These are phyloP conservation scores for Remorina albescens DNA, from an alignment of 2,797 vertebrate genomes.

Conservation along the genomic window DNA sequence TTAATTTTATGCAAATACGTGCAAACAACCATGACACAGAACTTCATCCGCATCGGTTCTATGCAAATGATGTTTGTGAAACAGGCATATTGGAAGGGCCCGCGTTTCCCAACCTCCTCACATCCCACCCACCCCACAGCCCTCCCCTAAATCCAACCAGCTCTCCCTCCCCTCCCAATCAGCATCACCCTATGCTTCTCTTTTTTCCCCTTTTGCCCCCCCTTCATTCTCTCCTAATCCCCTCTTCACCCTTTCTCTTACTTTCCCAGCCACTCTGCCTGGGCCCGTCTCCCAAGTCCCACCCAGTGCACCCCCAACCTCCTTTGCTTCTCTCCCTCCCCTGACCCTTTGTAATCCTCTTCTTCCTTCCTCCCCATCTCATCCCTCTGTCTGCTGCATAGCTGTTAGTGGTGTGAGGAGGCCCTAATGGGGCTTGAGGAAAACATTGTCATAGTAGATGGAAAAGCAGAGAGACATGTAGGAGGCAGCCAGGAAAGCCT, in stretches of 20 bases:
- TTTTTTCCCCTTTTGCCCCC: conserved; percentile 49
- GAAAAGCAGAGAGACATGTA: conserved; percentile 70
- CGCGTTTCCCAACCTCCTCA: conserved; percentile 62
- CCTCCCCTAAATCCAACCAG: conserved; percentile 40
- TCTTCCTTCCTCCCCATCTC: conserved; percentile 54
- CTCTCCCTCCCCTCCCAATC: conserved; percentile 19
- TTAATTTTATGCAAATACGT: conserved; percentile 88
- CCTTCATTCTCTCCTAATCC: conserved; percentile 63
- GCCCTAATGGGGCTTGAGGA: conserved; percentile 74
- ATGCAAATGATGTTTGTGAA: conserved; percentile 87
- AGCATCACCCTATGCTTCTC: conserved; percentile 25
- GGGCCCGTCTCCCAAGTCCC: conserved; percentile 32
- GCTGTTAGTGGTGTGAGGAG: conserved; percentile 72
- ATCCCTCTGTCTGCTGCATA: conserved; percentile 63
- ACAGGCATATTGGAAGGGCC: conserved; percentile 78
- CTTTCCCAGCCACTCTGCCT: conserved; percentile 50
- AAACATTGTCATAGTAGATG: conserved; percentile 77
- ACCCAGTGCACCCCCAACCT: conserved; percentile 30
- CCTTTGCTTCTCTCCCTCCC: conserved; percentile 15
- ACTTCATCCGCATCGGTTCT: conserved; percentile 81
- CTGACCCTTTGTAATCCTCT: conserved; percentile 58
- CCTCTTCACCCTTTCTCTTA: conserved; percentile 55
- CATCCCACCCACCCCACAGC: conserved; percentile 52
- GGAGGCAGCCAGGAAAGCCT: conserved; percentile 56
- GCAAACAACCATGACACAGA: conserved; percentile 83